Evolutionary conservation across 2,797 vertebrate species (phyloP).

Genomic region (Falco columbarius): DNA sequence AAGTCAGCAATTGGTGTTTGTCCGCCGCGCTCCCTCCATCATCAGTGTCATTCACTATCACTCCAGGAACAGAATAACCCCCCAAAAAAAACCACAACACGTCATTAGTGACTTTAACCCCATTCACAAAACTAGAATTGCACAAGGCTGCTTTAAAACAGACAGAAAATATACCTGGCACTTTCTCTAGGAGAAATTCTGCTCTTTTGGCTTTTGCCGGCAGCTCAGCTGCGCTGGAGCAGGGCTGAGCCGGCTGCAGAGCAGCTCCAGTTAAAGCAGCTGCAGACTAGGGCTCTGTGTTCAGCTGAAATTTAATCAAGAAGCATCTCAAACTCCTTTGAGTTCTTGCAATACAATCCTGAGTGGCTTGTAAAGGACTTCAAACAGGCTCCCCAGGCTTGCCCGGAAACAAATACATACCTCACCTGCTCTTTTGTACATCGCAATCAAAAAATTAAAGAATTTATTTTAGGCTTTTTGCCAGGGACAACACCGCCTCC

Average conservation of each 20-base stretch:
- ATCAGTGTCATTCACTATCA: background rate
- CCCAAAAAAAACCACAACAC: background rate
- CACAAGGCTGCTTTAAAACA: background rate
- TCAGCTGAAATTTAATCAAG: constrained; percentile 71
- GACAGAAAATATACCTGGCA: background rate
- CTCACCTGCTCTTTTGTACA: constrained; percentile 68
- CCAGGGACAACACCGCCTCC: constrained; percentile 60
- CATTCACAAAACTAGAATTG: background rate
- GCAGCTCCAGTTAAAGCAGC: constrained; percentile 43
- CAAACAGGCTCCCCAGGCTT: constrained; percentile 49
- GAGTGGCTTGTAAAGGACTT: constrained; percentile 63
- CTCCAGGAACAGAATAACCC: background rate
- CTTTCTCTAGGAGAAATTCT: background rate
- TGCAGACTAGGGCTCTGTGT: constrained; percentile 57
- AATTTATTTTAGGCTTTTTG: constrained; percentile 44
- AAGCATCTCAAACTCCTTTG: constrained; percentile 59
- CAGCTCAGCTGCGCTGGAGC: background rate
- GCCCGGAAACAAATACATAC: constrained; percentile 54
- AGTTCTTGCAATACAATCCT: constrained; percentile 67
- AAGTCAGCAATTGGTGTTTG: background rate
- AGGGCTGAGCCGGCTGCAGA: background rate
- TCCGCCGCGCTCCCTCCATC: background rate
- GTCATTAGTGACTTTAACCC: background rate
- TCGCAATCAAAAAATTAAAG: constrained; percentile 38
- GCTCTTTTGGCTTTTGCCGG: background rate